These are phyloP conservation scores for Esox niger DNA, from an alignment of 2,113 vertebrate genomes.

Conservation along the genomic window DNA sequence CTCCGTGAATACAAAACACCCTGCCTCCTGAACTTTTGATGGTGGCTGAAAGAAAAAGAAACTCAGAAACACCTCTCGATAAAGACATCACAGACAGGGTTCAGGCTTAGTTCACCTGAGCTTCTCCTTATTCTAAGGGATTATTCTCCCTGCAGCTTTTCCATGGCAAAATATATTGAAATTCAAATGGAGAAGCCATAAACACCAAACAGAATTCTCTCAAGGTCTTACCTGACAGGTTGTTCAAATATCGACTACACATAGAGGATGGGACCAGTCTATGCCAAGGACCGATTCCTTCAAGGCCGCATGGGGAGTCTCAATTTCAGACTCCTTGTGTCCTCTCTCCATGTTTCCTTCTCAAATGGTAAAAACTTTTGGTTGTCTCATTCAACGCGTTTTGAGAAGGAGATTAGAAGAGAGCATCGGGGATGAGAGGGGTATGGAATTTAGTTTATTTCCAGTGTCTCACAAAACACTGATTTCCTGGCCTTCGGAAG, in stretches of 20 bases:
- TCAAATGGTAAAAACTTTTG: too few relatives aligned
- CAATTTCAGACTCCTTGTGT: too few relatives aligned
- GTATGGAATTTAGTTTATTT: too few relatives aligned
- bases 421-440: too few relatives aligned
- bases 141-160: slow-evolving; percentile 17
- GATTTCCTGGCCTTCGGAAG: too few relatives aligned
- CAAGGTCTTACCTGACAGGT: slow-evolving; percentile 29
- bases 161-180: not conserved
- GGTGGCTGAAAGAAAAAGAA: slow-evolving; percentile 73
- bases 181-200: slow-evolving; percentile 39
- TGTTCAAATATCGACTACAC: slow-evolving; percentile 21
- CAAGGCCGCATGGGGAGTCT: too few relatives aligned
- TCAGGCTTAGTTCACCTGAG: slow-evolving; percentile 77
- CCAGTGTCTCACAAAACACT: too few relatives aligned
- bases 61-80: slow-evolving; percentile 70
- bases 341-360: too few relatives aligned
- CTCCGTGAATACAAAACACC: slow-evolving; percentile 77
- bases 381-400: too few relatives aligned
- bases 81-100: slow-evolving; percentile 74
- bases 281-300: too few relatives aligned
- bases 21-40: slow-evolving; percentile 76
- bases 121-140: slow-evolving; percentile 67
- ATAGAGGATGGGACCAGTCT: slow-evolving; percentile 14
- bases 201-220: slow-evolving; percentile 35
- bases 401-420: too few relatives aligned